These are phyloP conservation scores for Vidua macroura DNA, from an alignment of 2,113 vertebrate genomes.

Conservation along the genomic window DNA sequence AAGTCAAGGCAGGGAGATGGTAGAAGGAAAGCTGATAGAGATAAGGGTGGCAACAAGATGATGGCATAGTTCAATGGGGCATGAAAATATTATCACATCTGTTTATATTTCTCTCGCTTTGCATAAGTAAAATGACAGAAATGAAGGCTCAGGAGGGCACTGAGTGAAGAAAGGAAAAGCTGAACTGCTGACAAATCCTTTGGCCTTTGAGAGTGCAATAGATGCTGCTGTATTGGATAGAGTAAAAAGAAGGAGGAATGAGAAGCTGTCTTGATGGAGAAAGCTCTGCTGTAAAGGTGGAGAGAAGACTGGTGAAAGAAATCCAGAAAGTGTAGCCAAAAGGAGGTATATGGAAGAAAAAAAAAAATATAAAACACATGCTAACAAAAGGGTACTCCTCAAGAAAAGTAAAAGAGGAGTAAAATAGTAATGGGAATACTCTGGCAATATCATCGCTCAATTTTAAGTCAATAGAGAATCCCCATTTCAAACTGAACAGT, in stretches of 20 bases:
- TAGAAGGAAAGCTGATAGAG: not conserved
- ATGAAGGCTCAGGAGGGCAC: not conserved
- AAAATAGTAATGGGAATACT: not conserved
- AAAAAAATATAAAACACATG: not conserved
- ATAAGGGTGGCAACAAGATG: not conserved
- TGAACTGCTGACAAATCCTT: not conserved
- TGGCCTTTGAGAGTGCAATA: not conserved
- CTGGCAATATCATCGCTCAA: not conserved
- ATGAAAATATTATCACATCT: not conserved
- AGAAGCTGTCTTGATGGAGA: not conserved
- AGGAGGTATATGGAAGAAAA: not conserved
- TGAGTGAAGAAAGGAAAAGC: not conserved
- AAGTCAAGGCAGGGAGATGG: not conserved
- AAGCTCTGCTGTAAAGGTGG: not conserved
- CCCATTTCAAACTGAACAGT: not conserved
- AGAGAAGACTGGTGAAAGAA: not conserved
- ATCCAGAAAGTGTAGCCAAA: not conserved
- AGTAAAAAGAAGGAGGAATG: not conserved
- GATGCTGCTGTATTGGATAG: not conserved
- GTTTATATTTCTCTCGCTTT: not conserved
- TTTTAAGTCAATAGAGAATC: not conserved
- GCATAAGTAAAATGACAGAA: not conserved
- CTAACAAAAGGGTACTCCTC: not conserved
- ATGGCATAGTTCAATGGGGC: not conserved
- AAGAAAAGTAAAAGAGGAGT: not conserved